A percentile compares a stretch with the other conserved stretches of the same genome.
Evolutionary conservation across 2,113 vertebrate genomes (phyloP).

Genomic region (Pteronura brasiliensis): DNA sequence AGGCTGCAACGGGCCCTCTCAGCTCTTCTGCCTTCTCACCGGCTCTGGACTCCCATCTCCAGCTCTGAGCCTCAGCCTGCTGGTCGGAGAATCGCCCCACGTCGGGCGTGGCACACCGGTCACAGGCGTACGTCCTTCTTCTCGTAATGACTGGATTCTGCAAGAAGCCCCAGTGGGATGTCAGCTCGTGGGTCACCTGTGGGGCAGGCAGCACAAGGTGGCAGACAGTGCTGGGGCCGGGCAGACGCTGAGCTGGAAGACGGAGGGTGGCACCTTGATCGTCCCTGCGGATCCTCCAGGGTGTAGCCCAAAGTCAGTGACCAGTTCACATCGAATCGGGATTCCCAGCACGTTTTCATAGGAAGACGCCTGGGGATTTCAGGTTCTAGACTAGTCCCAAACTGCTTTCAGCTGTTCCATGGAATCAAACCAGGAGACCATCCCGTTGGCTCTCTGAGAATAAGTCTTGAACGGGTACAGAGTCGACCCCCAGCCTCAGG

Average conservation of each 20-base stretch:
- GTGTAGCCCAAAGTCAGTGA: background rate
- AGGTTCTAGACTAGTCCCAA: background rate
- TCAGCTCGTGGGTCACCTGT: background rate
- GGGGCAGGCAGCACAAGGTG: no score
- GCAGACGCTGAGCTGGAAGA: background rate
- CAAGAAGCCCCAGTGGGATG: background rate
- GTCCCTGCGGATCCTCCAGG: accelerated
- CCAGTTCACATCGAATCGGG: accelerated
- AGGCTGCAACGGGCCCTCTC: accelerated
- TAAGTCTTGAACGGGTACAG: background rate
- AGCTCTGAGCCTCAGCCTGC: background rate
- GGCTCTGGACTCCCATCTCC: background rate
- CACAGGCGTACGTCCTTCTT: background rate
- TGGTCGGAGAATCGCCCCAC: background rate
- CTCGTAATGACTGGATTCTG: no score
- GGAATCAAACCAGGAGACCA: background rate
- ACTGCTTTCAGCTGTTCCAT: no score
- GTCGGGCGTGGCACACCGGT: background rate
- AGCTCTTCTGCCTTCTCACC: background rate
- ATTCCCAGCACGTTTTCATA: background rate
- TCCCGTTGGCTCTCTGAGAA: background rate
- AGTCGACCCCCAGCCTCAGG: background rate
- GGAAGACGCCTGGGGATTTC: no score
- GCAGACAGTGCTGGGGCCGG: no score
- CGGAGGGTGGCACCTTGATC: accelerated